Evolutionary conservation across 2,113 vertebrate genomes (phyloP).

Genomic region (Gadus macrocephalus): DNA sequence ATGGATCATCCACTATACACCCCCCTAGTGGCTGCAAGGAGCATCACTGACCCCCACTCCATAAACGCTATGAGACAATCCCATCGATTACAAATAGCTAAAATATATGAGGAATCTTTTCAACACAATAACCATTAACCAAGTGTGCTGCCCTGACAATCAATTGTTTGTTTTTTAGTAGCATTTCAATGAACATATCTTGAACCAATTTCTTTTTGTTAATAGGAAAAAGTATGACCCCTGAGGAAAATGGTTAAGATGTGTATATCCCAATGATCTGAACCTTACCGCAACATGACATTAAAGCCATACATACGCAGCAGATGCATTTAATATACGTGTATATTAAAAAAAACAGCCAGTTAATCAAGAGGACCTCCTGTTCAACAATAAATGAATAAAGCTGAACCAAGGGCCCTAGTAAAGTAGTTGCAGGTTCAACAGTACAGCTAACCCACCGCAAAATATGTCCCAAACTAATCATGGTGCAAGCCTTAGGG

Average conservation of each 20-base stretch:
- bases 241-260: constrained; percentile 55
- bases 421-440: constrained; percentile 52
- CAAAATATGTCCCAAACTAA: constrained; percentile 54
- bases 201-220: constrained; percentile 1
- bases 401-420: constrained; percentile 55
- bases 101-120: no score
- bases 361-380: constrained; percentile 40
- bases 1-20: no score
- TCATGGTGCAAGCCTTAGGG: constrained; percentile 40
- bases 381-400: constrained; percentile 41
- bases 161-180: background rate
- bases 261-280: constrained; percentile 29
- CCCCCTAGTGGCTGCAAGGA: no score
- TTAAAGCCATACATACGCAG: constrained; percentile 40
- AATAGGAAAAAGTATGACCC: constrained; percentile 41
- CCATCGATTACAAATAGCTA: no score
- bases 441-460: constrained; percentile 54
- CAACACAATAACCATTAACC: no score
- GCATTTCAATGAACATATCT: background rate
- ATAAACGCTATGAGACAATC: no score
- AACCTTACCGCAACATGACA: constrained; percentile 30
- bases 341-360: constrained; percentile 42
- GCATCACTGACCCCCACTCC: no score
- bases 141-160: background rate
- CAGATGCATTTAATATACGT: constrained; percentile 39